These are phyloP conservation scores for Sardinella longiceps DNA, from an alignment of 2,797 vertebrate genomes.

Conservation along the genomic window DNA sequence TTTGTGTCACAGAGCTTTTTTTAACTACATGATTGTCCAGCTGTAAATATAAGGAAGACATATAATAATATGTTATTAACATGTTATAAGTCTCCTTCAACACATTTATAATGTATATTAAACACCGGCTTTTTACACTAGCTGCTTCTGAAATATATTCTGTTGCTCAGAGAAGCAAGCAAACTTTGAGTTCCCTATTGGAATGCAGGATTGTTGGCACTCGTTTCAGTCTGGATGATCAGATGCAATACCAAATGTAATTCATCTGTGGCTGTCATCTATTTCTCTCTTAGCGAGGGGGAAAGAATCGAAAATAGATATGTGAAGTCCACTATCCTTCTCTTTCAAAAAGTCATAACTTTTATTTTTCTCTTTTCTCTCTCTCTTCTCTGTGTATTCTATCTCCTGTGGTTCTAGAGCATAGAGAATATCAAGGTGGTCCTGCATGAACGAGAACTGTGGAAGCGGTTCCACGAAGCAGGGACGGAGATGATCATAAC, in stretches of 20 bases:
- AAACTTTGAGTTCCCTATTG: neutral
- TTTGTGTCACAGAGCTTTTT: neutral
- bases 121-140: neutral
- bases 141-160: no score
- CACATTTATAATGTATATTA: neutral
- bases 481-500: conserved; percentile 99
- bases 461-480: conserved; percentile 97
- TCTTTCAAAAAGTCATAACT: neutral
- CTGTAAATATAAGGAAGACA: neutral
- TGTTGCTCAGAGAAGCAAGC: neutral
- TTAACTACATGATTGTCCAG: neutral
- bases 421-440: conserved; percentile 97
- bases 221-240: neutral
- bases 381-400: neutral
- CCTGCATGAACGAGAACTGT: conserved; percentile 94
- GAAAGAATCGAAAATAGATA: neutral
- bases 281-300: neutral
- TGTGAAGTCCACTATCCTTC: neutral
- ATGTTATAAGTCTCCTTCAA: neutral
- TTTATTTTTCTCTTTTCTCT: neutral
- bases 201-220: neutral
- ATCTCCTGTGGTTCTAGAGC: conserved; percentile 72
- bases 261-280: neutral
- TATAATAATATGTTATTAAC: neutral
- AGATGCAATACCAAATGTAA: neutral